Base-by-base conservation (phyloP, 2,797 vertebrate species). In the Muscicapa comitata region DNA sequence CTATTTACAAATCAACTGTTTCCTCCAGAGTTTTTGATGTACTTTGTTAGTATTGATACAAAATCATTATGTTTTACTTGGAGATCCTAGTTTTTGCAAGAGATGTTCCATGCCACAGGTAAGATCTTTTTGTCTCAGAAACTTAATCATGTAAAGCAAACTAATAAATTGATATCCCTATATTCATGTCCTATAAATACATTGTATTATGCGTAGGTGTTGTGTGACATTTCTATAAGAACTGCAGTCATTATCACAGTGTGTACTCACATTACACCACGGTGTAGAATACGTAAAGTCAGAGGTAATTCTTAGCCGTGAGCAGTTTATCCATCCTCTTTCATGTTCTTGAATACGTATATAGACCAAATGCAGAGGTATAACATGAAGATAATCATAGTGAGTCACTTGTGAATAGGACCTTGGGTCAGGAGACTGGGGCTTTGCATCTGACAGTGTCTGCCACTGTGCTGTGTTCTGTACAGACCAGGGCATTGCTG, bases 11-110 rank as follows among this genome's bases (percentile, higher is more conserved):
- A 93, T 90, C 86, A 91, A 37, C 81, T 94, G 74, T 97, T 98
- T 98, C 98, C 97, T 98, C 98, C 98, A 98, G 97, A 98, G 97
- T 97, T 98, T 97, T 98, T 98, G 97, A 95, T 97, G 92, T 97
- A 95, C 58, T 94, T 94, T 95, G 66, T 88, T 33, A 38, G 37
- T 90, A 81, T 82, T 88, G 79, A 63, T 81, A 68, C 47, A 76
- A 96, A 95, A 65, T 58, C 37, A 58, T 43, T 77, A 13, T 68
- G 63, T 43, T 76, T 76, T 40, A 78, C 67, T 88, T 50, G 86
- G 67, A 91, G 59, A 95, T 21, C 33, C 40, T 72, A 95, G 78
- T 92, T 90, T 96, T 88, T 91, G 63, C 76, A 78, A 78, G 67
- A 86, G 43, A 23, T 91, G 45, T 88, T 88, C 77, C 70, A 9